phyloP scores from a whole-genome alignment of 2,888 invertebrate species.

The Hypomecis atomaria region DNA sequence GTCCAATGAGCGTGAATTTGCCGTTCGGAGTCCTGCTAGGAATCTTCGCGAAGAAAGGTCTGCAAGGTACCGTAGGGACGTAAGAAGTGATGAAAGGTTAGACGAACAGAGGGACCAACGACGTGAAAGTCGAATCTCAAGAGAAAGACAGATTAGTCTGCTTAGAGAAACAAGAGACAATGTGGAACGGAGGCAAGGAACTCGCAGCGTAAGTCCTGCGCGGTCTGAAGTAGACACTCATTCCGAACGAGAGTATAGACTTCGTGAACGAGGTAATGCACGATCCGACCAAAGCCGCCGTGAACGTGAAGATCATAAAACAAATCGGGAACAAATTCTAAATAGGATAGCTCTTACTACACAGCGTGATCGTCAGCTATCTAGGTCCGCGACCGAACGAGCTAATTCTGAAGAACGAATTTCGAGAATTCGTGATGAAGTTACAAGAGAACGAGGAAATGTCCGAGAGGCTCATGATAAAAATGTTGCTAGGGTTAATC shows the following conservation, averaged over 20 bases:
- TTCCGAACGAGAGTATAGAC: conserved; percentile 13
- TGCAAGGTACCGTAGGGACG: conserved; percentile 19
- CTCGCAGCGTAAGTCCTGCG: conserved; percentile 10
- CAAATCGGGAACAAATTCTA: conserved; percentile 2
- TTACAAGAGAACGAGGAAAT: not conserved
- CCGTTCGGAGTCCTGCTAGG: conserved; percentile 15
- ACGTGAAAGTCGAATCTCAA: conserved; percentile 17
- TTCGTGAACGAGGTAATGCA: conserved; percentile 5
- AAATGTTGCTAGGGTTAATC: not conserved
- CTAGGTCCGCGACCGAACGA: conserved; percentile 7
- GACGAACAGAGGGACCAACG: conserved; percentile 26
- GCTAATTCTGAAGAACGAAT: not conserved
- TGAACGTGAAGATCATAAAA: conserved; percentile 16
- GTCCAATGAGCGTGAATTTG: conserved; percentile 9
- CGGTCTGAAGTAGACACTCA: conserved; percentile 3
- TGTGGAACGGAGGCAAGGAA: conserved; percentile 19
- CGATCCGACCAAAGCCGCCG: conserved; percentile 5
- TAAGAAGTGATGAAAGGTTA: conserved; percentile 18
- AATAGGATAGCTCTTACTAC: conserved; percentile 6
- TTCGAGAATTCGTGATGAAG: conserved; percentile 5
- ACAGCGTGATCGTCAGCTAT: conserved; percentile 7
- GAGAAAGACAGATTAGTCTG: conserved; percentile 2
- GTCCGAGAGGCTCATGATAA: conserved; percentile 5
- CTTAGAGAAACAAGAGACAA: conserved; percentile 19
- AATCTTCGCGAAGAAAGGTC: conserved; percentile 15